These are phyloP conservation scores for Poecilia picta DNA, from an alignment of 2,797 vertebrate genomes.

Conservation along the genomic window DNA sequence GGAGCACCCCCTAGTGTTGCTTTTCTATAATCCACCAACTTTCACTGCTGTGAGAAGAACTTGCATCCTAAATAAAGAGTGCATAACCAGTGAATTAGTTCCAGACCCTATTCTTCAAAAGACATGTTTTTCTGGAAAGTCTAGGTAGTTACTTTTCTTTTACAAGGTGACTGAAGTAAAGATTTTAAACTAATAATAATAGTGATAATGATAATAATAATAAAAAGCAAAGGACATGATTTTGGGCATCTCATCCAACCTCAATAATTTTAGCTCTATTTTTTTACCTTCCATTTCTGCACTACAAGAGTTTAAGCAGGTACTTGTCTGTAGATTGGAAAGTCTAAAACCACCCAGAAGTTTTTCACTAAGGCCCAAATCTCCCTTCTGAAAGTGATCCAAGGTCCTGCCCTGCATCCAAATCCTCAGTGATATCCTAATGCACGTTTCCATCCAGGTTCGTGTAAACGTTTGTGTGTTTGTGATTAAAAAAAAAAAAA, in stretches of 20 bases:
- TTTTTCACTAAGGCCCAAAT: slow-evolving; percentile 36
- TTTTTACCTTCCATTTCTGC: slow-evolving; percentile 27
- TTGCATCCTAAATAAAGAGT: neutral
- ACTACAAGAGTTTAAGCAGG: slow-evolving; percentile 17
- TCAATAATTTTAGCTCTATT: neutral
- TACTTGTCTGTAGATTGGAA: slow-evolving; percentile 30
- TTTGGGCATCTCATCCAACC: neutral
- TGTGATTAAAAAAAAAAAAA: slow-evolving; percentile 69
- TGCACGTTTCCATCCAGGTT: slow-evolving; percentile 46
- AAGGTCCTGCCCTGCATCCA: slow-evolving; percentile 34
- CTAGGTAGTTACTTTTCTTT: neutral
- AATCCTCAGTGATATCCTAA: slow-evolving; percentile 51
- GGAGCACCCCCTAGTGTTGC: slow-evolving; percentile 77
- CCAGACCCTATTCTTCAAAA: neutral
- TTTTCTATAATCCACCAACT: slow-evolving; percentile 40
- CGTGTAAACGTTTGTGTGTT: slow-evolving; percentile 73
- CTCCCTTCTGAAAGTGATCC: slow-evolving; percentile 23
- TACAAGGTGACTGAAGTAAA: neutral
- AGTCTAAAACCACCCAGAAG: slow-evolving; percentile 22
- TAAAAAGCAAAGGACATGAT: neutral
- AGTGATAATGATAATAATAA: neutral
- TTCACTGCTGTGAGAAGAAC: neutral
- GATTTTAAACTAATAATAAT: neutral
- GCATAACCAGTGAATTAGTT: slow-evolving; percentile 1
- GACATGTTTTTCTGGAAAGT: neutral